These are phyloP conservation scores for Phylloscopus collybita DNA, from an alignment of 2,797 vertebrate genomes.

Conservation along the genomic window DNA sequence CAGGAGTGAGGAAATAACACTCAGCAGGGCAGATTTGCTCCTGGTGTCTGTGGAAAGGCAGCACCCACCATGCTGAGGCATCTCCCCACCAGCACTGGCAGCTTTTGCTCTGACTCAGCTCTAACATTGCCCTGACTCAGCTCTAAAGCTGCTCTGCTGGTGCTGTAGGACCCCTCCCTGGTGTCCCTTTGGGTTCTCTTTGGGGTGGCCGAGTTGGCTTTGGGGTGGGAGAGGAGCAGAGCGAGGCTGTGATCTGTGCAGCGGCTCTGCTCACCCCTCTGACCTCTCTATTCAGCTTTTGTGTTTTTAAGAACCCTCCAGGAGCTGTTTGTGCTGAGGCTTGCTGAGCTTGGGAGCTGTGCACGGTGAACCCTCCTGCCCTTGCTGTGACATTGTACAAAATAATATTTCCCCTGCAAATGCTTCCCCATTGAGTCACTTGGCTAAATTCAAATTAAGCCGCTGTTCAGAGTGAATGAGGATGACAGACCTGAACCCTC, in stretches of 20 bases:
- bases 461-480: neutral
- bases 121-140: neutral
- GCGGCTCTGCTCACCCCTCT: neutral
- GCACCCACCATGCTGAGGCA: neutral
- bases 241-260: neutral
- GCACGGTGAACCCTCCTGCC: neutral
- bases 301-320: neutral
- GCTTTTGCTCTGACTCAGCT: too few relatives aligned
- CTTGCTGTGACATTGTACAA: neutral
- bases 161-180: neutral
- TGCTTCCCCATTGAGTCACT: neutral
- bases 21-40: neutral
- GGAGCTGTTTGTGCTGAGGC: neutral
- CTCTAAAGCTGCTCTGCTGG: neutral
- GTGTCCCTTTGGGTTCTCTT: neutral
- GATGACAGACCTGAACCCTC: neutral
- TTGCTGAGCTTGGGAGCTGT: neutral
- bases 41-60: neutral
- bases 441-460: conserved; percentile 22
- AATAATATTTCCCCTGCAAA: neutral
- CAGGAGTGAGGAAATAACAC: neutral
- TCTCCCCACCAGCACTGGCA: neutral
- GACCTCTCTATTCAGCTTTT: neutral
- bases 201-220: accelerated
- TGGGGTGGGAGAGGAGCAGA: neutral